Percentiles rank a stretch among this genome's conserved stretches.
Evolutionary conservation across 1,140 invertebrate species (phyloP).

Genomic region (Maniola jurtina): DNA sequence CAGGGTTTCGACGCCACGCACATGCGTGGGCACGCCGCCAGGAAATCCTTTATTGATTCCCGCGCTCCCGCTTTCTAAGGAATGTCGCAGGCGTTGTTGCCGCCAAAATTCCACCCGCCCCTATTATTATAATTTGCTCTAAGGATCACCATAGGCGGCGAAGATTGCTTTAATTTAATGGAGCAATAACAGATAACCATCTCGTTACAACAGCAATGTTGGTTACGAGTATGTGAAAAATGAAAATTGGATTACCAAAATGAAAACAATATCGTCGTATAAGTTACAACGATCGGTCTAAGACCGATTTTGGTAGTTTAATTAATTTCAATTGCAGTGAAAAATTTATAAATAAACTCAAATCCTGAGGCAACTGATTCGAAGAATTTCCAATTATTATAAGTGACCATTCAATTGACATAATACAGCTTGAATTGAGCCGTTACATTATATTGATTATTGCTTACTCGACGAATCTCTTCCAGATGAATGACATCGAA

Average conservation of each 20-base stretch:
- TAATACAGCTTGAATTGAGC: no score
- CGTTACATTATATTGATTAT: no score
- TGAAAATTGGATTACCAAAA: background rate
- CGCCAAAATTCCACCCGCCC: constrained; percentile 62
- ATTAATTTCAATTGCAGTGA: no score
- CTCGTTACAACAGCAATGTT: constrained; percentile 2
- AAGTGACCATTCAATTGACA: no score
- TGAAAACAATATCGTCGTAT: background rate
- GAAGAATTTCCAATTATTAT: no score
- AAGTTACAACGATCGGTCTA: no score
- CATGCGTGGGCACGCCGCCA: constrained; percentile 76
- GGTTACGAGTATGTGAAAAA: constrained; percentile 5
- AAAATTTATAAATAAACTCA: no score
- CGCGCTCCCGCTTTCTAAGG: constrained; percentile 72
- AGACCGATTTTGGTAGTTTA: no score
- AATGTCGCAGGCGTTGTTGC: constrained; percentile 71
- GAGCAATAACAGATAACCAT: constrained; percentile 38
- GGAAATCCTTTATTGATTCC: constrained; percentile 78
- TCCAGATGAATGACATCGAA: constrained; percentile 22
- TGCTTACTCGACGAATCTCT: constrained; percentile 21
- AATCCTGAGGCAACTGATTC: no score
- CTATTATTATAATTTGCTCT: constrained; percentile 58
- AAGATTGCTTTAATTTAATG: constrained; percentile 47
- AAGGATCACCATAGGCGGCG: constrained; percentile 48
- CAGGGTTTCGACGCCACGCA: constrained; percentile 55